phyloP scores from a whole-genome alignment of 2,888 invertebrate genomes.

The Pharmacophagus antenor region DNA sequence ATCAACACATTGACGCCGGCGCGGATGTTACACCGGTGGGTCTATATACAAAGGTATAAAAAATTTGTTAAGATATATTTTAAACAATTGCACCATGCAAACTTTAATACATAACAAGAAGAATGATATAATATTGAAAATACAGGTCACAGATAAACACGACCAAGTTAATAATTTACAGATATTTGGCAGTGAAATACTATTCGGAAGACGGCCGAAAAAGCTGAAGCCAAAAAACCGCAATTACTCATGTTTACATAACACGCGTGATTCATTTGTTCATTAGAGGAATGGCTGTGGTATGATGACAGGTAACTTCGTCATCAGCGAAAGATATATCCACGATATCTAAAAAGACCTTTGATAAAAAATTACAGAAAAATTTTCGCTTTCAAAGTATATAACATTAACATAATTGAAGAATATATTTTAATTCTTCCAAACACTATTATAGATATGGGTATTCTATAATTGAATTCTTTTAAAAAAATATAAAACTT shows the following conservation, averaged over 20 bases:
- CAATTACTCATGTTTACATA: slow-evolving; percentile 38
- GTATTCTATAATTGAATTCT: too few relatives aligned
- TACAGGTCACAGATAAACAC: slow-evolving; percentile 20
- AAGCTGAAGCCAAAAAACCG: slow-evolving; percentile 31
- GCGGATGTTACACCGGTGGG: too few relatives aligned
- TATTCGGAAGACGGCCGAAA: slow-evolving; percentile 11
- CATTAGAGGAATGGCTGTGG: slow-evolving; percentile 23
- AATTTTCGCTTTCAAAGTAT: neutral
- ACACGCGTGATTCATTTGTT: slow-evolving; percentile 33
- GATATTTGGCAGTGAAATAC: slow-evolving; percentile 29
- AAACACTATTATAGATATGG: too few relatives aligned
- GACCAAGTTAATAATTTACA: slow-evolving; percentile 22
- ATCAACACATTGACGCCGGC: too few relatives aligned
- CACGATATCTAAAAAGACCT: slow-evolving; percentile 5
- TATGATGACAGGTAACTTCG: slow-evolving; percentile 13
- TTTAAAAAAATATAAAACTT: too few relatives aligned
- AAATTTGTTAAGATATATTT: neutral
- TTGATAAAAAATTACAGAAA: neutral
- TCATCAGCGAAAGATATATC: slow-evolving; percentile 8
- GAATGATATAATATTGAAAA: neutral
- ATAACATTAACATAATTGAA: too few relatives aligned
- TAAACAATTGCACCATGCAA: neutral
- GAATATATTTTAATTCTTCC: too few relatives aligned
- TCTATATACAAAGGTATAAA: too few relatives aligned
- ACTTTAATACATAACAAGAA: neutral